Conservation (phyloP, 2,113 vertebrate genomes). For the Zapornia atra region DNA sequence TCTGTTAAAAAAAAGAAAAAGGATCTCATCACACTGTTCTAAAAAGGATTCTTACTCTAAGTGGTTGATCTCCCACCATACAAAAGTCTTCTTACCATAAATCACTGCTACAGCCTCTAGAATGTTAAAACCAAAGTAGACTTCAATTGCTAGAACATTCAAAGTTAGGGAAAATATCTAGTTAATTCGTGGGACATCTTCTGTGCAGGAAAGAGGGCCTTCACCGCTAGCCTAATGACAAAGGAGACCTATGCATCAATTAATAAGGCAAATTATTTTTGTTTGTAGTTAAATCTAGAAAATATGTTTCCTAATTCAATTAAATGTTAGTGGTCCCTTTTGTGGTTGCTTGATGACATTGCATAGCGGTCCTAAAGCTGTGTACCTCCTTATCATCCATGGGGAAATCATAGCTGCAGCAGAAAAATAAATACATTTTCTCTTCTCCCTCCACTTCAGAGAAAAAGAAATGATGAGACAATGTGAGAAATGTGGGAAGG, state of each 20-base stretch:
- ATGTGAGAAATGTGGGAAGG: neutral
- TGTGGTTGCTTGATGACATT: neutral
- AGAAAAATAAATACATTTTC: neutral
- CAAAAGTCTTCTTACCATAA: neutral
- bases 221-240: neutral
- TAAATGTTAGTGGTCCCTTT: neutral
- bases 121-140: neutral
- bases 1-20: neutral
- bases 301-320: neutral
- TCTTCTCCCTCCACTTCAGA: neutral
- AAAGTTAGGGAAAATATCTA: neutral
- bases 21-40: neutral
- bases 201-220: neutral
- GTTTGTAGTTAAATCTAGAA: neutral
- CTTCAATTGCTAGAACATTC: neutral
- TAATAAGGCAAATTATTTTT: neutral
- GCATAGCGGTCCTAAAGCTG: neutral
- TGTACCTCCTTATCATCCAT: neutral
- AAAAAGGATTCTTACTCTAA: neutral
- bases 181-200: neutral
- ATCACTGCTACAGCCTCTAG: neutral
- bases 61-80: neutral
- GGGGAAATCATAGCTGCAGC: neutral
- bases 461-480: neutral
- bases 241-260: neutral